Percentiles rank a stretch among this genome's conserved stretches.
Evolutionary conservation across 2,113 vertebrate species (phyloP).

Genomic region (Megaptera novaeangliae): DNA sequence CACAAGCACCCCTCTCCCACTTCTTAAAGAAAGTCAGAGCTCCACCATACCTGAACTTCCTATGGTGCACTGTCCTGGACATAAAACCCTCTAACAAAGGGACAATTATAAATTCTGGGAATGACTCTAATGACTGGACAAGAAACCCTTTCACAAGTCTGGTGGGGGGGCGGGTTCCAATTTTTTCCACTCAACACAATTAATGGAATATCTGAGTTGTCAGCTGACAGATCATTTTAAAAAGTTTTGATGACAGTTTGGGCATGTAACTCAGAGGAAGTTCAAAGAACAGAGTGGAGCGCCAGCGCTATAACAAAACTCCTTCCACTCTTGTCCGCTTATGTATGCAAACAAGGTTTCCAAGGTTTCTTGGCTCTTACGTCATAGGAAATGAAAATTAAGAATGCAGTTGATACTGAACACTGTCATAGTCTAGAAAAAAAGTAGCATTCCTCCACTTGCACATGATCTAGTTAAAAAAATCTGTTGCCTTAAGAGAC

Average conservation of each 20-base stretch:
- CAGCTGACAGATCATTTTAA: neutral
- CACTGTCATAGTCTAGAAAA: neutral
- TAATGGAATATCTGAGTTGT: neutral
- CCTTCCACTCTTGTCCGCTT: neutral
- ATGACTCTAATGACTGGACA: no score
- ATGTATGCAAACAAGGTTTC: neutral
- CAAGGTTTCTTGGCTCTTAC: neutral
- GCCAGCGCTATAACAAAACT: neutral
- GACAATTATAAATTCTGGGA: no score
- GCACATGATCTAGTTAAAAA: neutral
- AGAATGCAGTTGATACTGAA: neutral
- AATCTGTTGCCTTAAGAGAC: no score
- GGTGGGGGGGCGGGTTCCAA: fast-evolving
- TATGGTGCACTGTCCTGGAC: neutral
- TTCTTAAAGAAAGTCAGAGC: no score
- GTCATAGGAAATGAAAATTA: neutral
- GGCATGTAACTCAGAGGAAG: neutral
- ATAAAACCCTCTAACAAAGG: neutral
- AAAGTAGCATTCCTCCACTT: neutral
- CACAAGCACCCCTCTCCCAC: no score
- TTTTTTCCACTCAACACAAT: neutral
- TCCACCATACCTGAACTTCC: neutral
- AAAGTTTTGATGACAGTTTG: neutral
- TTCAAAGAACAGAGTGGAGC: neutral
- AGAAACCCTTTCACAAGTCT: neutral